Conservation (phyloP, 2,797 vertebrate species). For the Amniataba percoides region DNA sequence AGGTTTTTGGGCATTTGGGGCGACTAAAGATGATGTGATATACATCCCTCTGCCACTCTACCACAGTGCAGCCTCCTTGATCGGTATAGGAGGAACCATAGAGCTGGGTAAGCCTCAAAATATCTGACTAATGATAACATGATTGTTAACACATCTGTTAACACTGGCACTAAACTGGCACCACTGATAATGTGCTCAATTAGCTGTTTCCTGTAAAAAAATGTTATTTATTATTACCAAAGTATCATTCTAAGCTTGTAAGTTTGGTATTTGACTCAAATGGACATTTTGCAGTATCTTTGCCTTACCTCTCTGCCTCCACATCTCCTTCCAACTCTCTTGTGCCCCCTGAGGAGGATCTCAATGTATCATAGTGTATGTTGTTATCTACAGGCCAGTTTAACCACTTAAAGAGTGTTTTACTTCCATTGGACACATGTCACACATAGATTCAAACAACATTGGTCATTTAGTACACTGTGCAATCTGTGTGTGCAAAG, state of each 20-base stretch:
- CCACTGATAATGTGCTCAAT: background rate
- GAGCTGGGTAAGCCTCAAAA: constrained; percentile 87
- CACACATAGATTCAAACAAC: too few species aligned
- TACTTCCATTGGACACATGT: too few species aligned
- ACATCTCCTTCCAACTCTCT: background rate
- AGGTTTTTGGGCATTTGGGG: constrained; percentile 90
- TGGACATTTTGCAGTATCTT: too few species aligned
- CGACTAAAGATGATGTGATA: constrained; percentile 84
- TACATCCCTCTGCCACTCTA: constrained; percentile 93
- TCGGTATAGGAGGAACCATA: constrained; percentile 91
- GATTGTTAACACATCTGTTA: too few species aligned
- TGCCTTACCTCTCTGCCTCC: background rate
- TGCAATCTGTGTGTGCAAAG: too few species aligned
- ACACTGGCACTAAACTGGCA: background rate
- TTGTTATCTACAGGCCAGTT: background rate
- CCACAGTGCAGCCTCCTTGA: constrained; percentile 91
- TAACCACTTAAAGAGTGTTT: background rate
- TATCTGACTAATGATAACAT: too few species aligned
- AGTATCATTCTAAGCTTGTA: too few species aligned
- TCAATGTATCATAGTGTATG: too few species aligned
- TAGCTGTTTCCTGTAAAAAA: background rate
- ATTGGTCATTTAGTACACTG: too few species aligned
- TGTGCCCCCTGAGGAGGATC: too few species aligned
- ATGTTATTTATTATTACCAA: too few species aligned
- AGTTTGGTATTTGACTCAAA: too few species aligned